Evolutionary conservation across 64 coral and sea anemone species (phyloP).

Genomic region (Montipora foliosa): DNA sequence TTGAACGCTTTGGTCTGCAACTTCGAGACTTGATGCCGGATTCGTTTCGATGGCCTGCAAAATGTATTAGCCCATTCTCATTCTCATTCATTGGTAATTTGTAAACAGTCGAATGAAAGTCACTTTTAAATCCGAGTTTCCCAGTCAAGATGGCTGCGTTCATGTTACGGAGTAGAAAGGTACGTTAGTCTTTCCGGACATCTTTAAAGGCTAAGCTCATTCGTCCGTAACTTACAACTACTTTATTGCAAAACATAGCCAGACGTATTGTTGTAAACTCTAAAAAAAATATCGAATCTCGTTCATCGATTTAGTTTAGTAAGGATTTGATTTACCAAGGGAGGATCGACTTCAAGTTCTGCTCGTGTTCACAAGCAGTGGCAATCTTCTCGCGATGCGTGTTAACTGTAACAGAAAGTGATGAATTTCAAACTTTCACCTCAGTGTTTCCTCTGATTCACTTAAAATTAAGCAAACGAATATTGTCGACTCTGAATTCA

Average conservation of each 20-base stretch:
- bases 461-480: no score
- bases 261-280: no score
- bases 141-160: not conserved
- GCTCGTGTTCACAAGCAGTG: no score
- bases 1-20: not conserved
- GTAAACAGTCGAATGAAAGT: not conserved
- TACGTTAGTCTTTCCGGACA: not conserved
- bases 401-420: no score
- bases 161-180: slow-evolving; percentile 41
- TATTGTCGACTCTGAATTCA: not conserved
- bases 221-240: not conserved
- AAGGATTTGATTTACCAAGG: no score
- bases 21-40: not conserved
- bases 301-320: no score
- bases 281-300: no score
- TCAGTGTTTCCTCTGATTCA: no score
- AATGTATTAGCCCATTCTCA: not conserved
- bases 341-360: no score
- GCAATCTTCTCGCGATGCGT: no score
- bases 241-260: no score
- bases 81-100: not conserved
- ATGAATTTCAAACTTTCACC: no score
- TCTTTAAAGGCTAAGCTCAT: not conserved
- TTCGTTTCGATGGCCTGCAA: not conserved
- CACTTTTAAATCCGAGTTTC: not conserved